Conservation (phyloP, 2,113 vertebrate species). For the Phaethornis superciliosus region DNA sequence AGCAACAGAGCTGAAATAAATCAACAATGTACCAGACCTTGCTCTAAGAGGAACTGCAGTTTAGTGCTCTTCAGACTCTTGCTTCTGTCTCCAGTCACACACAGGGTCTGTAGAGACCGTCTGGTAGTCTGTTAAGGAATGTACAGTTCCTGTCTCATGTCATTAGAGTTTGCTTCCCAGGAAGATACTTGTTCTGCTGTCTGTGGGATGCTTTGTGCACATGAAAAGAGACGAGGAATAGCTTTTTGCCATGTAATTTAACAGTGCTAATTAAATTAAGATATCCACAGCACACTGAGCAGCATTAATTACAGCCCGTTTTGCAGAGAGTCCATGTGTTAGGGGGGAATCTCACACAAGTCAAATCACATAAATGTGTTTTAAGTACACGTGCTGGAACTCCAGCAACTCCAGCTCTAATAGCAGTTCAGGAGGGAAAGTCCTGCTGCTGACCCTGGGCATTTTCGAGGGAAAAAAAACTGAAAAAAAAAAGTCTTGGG, state of each 20-base stretch:
- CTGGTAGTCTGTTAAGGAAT: neutral
- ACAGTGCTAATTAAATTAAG: neutral
- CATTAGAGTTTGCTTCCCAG: neutral
- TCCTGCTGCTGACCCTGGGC: neutral
- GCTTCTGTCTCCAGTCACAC: neutral
- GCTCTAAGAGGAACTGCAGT: neutral
- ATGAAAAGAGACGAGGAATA: conserved; percentile 1
- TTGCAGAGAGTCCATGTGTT: neutral
- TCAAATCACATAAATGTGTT: neutral
- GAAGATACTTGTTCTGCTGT: neutral
- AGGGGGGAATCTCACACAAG: neutral
- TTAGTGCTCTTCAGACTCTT: neutral
- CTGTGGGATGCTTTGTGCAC: neutral
- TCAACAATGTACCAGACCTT: neutral
- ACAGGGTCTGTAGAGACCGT: neutral
- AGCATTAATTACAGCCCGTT: conserved; percentile 34
- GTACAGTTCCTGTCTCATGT: neutral
- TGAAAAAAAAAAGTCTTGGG: neutral
- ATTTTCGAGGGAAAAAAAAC: neutral
- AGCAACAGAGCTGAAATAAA: neutral
- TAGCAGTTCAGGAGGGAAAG: neutral
- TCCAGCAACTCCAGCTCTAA: neutral
- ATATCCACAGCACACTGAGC: neutral
- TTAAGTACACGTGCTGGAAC: neutral
- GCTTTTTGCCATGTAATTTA: conserved; percentile 7